Evolutionary conservation across 2,113 vertebrate species (phyloP), one percentile per base, ranked within the genome.

Genomic region (Peromyscus maniculatus): DNA sequence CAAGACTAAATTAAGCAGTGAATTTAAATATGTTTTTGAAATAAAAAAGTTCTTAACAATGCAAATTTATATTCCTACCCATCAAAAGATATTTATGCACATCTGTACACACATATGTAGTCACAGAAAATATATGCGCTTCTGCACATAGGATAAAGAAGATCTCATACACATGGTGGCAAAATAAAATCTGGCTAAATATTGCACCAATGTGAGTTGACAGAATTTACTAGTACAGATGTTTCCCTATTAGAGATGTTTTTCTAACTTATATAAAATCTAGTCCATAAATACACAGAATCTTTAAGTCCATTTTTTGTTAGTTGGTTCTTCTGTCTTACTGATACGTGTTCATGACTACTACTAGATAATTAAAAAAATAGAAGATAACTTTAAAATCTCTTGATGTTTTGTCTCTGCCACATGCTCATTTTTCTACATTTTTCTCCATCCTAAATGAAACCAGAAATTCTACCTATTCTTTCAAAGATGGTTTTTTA

Each of bases 141-240:
- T 77, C 22, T 77, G 39, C 3, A 71, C 0, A 62, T 0, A 7
- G 8, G 91, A 1, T 55, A 94, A 39, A 92, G 62, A 26, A n/a
- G 3, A 22, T 16, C 57, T 28, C 78, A 59, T 87, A 52, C 39
- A 92, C 43, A 19, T 1, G 59, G 28, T 19, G 64, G 16, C 83
- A 90, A 95, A 62, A 88, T 33, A 93, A 89, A 96, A 89, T 43
- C 11, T 52, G 64, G 87, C 22, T 64, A 52, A 84, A 64, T 46
- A 36, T 1, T 59, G 5, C n/a, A 77, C 62, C 96, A 94, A 16
- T 75, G n/a, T 49, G 74, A 66, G 12, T 31, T 49, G 59, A 86
- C 17, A 69, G 36, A 5, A 78, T 92, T 88, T 71, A n/a, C 74
- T 77, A 66, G 49, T 80, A 86, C 39, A 91, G 46, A n/a, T n/a